Base-by-base conservation (phyloP, 2,888 invertebrate species). In the Slavum lentiscoides region DNA sequence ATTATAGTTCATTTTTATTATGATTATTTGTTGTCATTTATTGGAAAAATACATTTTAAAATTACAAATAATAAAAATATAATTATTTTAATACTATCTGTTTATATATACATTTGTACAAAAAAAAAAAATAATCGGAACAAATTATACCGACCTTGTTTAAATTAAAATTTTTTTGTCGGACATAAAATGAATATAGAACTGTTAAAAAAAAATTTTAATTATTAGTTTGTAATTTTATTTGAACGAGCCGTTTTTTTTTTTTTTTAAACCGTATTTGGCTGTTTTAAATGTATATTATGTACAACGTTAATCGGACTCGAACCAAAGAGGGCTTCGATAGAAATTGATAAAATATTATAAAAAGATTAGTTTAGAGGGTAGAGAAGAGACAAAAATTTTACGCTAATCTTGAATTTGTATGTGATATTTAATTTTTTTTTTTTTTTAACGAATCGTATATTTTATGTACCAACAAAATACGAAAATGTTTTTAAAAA, bases 1-100 rank as follows among this genome's bases (percentile, higher is more conserved):
- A 55, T 74, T 74, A 53, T 64, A 15, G 30, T 74, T 53, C 1
- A 19, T 64, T 73, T 74, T 64, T 64, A 64, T 64, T 74, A 74
- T 74, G 30, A 61, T 39, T 64, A 62, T 74, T 64, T 37, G 30
- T 74, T 74, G 15, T 74, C 6, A 66, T 74, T 64, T 37, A 55
- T 74, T 37, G 49, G 55, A 55, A 55, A 30, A 55, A 55, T 55
- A 55, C 3, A 55, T 55, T 55, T 55, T 55, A 19, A 55, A 55
- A 55, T 55, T 55, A 55, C 7, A 19, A 55, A 0, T 55, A 55
- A 55, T 55, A 19, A 55, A 55, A 4, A 30, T 30, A 55, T 19
- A 6, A 3, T 3, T 55, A 19, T 55, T 55, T 55, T 55, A 55
- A 55, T 55, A 55, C 1, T 19, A 8, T 19, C 7, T 55, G 13